Conservation (phyloP, 1,140 invertebrate species). For the Lamellibrachia luymesi region DNA sequence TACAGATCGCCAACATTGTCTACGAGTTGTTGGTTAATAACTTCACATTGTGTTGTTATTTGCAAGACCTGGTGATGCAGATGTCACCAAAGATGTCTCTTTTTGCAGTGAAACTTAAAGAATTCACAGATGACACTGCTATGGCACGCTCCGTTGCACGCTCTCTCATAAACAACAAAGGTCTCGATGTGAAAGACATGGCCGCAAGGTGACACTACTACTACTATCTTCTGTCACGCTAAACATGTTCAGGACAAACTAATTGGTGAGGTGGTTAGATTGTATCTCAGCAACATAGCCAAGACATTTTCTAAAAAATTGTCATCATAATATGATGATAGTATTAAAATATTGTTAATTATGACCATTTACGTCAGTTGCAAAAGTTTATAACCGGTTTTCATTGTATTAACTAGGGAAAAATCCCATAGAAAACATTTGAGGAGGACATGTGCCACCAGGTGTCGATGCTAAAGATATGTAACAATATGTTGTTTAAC, state of each 20-base stretch:
- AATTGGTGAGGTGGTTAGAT: not conserved
- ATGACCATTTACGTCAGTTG: not conserved
- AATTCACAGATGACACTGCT: constrained; percentile 76
- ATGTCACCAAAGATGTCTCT: too few relatives aligned
- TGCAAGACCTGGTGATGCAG: too few relatives aligned
- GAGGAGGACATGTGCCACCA: too few relatives aligned
- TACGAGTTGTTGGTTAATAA: too few relatives aligned
- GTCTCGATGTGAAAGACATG: constrained; percentile 50
- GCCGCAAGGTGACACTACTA: constrained; percentile 43
- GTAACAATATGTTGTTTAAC: not conserved
- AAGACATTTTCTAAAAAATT: not conserved
- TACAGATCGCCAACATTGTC: too few relatives aligned
- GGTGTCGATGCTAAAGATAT: not conserved
- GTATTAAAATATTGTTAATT: not conserved
- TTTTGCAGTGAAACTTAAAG: too few relatives aligned
- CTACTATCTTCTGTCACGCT: not conserved
- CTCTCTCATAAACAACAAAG: constrained; percentile 66
- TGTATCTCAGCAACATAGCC: not conserved
- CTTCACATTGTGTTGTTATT: too few relatives aligned
- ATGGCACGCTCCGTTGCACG: constrained; percentile 70
- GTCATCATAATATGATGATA: not conserved
- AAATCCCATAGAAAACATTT: not conserved
- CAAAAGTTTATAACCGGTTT: not conserved
- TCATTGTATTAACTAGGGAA: not conserved
- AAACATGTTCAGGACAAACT: not conserved